These are phyloP conservation scores for Aramus guarauna DNA, from an alignment of 2,113 vertebrate genomes.

Conservation along the genomic window DNA sequence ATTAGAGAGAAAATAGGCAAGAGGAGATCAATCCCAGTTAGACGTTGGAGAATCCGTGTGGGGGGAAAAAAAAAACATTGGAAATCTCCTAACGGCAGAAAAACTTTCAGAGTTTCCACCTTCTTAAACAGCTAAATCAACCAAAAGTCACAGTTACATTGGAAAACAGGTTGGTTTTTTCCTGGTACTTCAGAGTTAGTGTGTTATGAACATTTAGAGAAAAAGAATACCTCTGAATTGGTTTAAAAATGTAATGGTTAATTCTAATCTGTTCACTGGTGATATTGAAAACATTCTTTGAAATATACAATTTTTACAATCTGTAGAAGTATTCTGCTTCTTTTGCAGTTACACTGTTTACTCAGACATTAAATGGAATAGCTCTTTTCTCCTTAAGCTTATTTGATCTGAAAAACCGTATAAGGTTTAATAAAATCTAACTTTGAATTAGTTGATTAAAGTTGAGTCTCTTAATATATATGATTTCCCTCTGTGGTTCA, in stretches of 20 bases:
- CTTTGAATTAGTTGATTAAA: conserved; percentile 35
- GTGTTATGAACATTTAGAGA: neutral
- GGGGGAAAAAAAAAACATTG: neutral
- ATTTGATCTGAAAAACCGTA: neutral
- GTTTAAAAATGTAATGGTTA: neutral
- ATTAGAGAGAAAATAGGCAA: neutral
- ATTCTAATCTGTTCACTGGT: neutral
- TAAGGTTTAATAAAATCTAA: conserved; percentile 3
- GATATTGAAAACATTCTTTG: neutral
- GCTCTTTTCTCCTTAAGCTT: neutral
- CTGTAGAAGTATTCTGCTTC: neutral
- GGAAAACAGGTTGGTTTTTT: neutral
- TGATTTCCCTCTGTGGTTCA: conserved; percentile 17
- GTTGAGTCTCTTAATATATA: neutral
- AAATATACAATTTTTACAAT: neutral
- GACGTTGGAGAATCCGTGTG: neutral
- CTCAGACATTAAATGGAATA: neutral
- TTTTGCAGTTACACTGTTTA: neutral
- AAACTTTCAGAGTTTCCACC: neutral
- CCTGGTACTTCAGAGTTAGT: neutral
- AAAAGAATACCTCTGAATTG: neutral
- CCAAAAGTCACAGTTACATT: neutral
- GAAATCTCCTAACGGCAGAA: neutral
- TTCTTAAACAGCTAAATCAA: neutral
- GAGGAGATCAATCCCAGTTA: neutral